Evolutionary conservation across 2,113 vertebrate genomes (phyloP).

Genomic region (Gymnocephalus cernua): DNA sequence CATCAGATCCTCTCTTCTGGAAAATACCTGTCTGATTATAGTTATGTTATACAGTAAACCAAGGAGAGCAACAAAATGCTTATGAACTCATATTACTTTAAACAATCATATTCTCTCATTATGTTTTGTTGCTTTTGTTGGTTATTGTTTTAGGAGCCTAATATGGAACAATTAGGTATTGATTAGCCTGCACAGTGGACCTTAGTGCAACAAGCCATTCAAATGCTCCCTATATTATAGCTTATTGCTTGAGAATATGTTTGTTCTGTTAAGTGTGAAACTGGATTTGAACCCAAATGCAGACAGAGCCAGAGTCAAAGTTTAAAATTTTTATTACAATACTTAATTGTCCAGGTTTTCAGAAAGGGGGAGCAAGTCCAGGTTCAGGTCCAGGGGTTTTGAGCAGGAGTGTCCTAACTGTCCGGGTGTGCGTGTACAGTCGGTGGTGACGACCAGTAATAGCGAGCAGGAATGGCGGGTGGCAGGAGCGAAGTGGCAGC

Average conservation of each 20-base stretch:
- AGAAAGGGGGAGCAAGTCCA: no score
- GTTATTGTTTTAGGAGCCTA: constrained; percentile 5
- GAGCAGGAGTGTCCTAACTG: no score
- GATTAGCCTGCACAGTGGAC: constrained; percentile 5
- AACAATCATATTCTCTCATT: neutral
- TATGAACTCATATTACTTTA: constrained; percentile 12
- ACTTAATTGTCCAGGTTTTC: no score
- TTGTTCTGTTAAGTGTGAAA: no score
- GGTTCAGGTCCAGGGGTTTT: no score
- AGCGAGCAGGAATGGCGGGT: no score
- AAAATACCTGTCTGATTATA: constrained; percentile 16
- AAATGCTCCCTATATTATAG: neutral
- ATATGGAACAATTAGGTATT: constrained; percentile 5
- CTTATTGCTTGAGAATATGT: neutral
- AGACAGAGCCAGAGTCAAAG: no score
- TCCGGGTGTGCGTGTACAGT: no score
- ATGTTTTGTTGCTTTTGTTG: constrained; percentile 21
- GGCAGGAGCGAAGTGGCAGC: no score
- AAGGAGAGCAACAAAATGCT: constrained; percentile 7
- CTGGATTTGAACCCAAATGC: no score
- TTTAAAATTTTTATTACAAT: no score
- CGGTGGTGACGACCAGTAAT: no score
- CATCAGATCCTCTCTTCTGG: neutral
- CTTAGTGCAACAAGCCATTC: neutral
- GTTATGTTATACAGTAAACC: neutral